Base-by-base conservation (phyloP, 2,888 invertebrate genomes). In the Drosophila subsilvestris region DNA sequence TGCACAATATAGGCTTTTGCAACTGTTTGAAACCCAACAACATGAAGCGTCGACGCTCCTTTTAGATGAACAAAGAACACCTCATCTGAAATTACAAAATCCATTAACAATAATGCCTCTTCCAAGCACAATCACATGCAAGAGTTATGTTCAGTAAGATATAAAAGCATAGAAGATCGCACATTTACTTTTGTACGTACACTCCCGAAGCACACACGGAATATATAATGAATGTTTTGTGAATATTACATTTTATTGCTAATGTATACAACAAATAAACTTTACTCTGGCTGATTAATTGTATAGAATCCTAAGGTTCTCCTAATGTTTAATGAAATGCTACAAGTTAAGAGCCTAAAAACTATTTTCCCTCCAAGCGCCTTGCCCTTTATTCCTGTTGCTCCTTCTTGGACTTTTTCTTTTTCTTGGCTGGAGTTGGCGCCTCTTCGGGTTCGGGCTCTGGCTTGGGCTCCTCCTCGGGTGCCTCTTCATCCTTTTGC, bases 401-500 rank as follows among this genome's bases (percentile, higher is more conserved):
- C 49, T 37, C 37, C 37, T 37, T 37, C 37, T 71, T 71, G 17
- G 74, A 72, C 50, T 76, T 75, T 60, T 75, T 75, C 69, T 75
- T 76, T 76, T 76, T 76, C 74, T 76, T 76, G 14, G 61, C 47
- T 57, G 63, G 63, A n/a, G 75, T 73, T 3, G 76, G 67, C 17
- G 53, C 71, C 2, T 74, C 78, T 42, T 67, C 71, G 2, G 70
- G 62, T 17, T 74, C 66, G 3, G 67, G 51, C 27, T 75, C 53
- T 2, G 56, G 60, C 45, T 69, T 70, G 3, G 20, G 43, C 12
- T 82, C 79, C 67, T 76, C 74, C 62, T 77, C 73, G 1, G 76
- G 55, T 10, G 77, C 78, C 50, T 89, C 90, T 60, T 82, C 80
- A 29, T 84, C 84, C 63, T 88, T 80, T 58, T 90, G 75, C 69